These are phyloP conservation scores for Tolypeutes matacus DNA, from an alignment of 2,797 vertebrate species.

Conservation along the genomic window DNA sequence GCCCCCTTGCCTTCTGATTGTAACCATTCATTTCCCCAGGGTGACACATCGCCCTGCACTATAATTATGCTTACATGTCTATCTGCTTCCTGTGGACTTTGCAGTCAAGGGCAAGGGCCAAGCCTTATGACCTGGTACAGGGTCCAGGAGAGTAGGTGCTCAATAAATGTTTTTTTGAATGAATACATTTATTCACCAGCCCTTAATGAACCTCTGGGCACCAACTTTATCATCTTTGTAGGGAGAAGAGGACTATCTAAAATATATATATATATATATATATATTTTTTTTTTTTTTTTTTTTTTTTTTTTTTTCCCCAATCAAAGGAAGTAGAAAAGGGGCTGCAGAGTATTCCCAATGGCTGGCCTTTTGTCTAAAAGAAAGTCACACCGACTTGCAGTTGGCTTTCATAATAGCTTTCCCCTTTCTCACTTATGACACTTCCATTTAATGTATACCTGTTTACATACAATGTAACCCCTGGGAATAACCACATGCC, in stretches of 20 bases:
- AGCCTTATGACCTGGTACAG: neutral
- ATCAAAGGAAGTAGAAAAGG: neutral
- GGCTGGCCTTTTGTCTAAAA: neutral
- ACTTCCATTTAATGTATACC: neutral
- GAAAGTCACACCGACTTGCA: neutral
- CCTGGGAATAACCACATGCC: neutral
- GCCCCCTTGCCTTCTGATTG: neutral
- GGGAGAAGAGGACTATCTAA: neutral
- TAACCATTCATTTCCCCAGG: neutral
- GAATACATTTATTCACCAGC: neutral
- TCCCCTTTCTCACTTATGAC: neutral
- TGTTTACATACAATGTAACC: conserved; percentile 49
- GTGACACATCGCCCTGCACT: neutral
- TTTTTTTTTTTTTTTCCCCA: too few species aligned
- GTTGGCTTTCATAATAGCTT: neutral
- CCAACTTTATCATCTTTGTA: neutral
- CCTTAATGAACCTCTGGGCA: neutral
- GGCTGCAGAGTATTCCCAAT: neutral
- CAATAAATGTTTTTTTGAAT: neutral
- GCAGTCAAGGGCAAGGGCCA: neutral
- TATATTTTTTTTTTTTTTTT: too few species aligned
- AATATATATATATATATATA: too few species aligned
- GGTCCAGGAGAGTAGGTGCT: neutral
- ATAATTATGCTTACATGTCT: neutral
- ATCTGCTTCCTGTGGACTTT: neutral